These are phyloP conservation scores for Pachymerium ferrugineum DNA, from an alignment of 2,888 invertebrate genomes.

Conservation along the genomic window DNA sequence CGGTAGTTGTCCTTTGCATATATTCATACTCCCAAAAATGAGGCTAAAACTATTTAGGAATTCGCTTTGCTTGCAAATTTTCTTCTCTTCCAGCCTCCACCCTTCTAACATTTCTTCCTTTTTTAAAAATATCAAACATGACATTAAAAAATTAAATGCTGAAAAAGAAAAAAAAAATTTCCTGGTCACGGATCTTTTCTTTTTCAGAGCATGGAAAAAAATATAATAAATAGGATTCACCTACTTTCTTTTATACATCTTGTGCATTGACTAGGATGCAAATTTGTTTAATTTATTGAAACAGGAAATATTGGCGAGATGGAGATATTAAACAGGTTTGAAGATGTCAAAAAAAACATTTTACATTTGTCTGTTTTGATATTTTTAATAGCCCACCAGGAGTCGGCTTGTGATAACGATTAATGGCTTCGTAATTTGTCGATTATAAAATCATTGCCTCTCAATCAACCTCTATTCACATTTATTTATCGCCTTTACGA, in stretches of 20 bases:
- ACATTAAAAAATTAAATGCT: background rate
- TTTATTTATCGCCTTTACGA: too few relatives aligned
- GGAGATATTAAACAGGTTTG: background rate
- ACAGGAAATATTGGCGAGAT: conserved; percentile 7
- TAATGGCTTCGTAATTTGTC: too few relatives aligned
- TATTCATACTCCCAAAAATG: background rate
- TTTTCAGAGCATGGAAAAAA: conserved; percentile 21
- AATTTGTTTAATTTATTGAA: conserved; percentile 18
- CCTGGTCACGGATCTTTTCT: background rate
- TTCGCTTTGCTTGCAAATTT: conserved; percentile 25
- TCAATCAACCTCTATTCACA: too few relatives aligned
- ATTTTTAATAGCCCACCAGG: background rate
- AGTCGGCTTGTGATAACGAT: background rate
- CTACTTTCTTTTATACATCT: conserved; percentile 20
- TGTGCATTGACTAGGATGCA: conserved; percentile 6
- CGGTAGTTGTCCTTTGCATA: conserved; percentile 27
- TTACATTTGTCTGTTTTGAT: background rate
- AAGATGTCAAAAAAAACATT: background rate
- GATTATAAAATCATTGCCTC: too few relatives aligned
- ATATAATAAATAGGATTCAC: conserved; percentile 19
- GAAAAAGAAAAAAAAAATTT: background rate
- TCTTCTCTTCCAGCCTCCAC: conserved; percentile 11
- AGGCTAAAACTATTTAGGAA: conserved; percentile 24
- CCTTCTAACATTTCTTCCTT: background rate
- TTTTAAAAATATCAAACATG: too few relatives aligned